These are phyloP conservation scores for Stenodema calcarata DNA, from an alignment of 2,888 invertebrate genomes.

Conservation along the genomic window DNA sequence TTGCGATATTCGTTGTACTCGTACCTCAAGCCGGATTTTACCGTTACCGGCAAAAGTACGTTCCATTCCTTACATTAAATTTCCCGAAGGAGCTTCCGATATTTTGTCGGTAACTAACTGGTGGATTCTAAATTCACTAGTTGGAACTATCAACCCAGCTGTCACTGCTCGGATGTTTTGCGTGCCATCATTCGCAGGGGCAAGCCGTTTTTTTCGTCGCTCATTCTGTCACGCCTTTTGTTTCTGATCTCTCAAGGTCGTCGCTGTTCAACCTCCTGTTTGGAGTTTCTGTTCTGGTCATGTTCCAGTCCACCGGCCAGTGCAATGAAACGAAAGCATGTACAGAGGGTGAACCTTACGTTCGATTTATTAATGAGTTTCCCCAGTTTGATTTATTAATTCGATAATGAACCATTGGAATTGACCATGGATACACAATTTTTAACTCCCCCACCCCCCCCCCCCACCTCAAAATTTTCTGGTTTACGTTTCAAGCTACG, in stretches of 20 bases:
- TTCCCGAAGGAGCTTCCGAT: not conserved
- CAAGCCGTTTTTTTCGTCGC: not conserved
- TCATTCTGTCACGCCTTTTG: slow-evolving; percentile 9
- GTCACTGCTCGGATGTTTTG: not conserved
- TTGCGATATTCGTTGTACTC: too few relatives aligned
- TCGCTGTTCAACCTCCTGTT: not conserved
- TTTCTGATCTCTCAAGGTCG: slow-evolving; percentile 14
- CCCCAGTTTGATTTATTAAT: too few relatives aligned
- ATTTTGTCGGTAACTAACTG: not conserved
- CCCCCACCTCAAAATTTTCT: too few relatives aligned
- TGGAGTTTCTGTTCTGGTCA: not conserved
- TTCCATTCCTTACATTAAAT: not conserved
- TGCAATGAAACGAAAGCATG: not conserved
- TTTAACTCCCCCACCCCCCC: too few relatives aligned
- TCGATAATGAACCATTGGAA: too few relatives aligned
- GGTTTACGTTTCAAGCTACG: too few relatives aligned
- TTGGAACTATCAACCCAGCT: too few relatives aligned
- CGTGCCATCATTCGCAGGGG: not conserved
- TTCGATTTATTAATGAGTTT: too few relatives aligned
- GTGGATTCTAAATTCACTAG: not conserved
- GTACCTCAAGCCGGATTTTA: not conserved
- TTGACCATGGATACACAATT: too few relatives aligned
- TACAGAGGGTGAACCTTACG: too few relatives aligned
- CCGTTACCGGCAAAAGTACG: not conserved
- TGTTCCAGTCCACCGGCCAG: not conserved